Percentiles rank a stretch among this genome's conserved stretches.
Evolutionary conservation across 1,140 invertebrate genomes (phyloP).

Genomic region (Popillia japonica): DNA sequence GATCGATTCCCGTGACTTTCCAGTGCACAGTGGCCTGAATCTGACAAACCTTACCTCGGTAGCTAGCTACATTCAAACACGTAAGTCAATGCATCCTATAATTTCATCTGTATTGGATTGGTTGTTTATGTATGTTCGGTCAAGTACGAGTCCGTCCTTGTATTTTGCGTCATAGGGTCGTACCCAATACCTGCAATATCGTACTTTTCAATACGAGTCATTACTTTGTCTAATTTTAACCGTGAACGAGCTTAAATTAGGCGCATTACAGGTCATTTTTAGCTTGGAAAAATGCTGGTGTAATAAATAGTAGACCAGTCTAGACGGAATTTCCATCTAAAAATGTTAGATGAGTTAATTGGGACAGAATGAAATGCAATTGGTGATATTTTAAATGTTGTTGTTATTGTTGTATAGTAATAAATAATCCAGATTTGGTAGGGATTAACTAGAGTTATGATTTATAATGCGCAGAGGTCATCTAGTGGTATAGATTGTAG

Average conservation of each 20-base stretch:
- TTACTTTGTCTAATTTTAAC: conserved; percentile 17
- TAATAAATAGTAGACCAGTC: too few relatives aligned
- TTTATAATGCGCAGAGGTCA: too few relatives aligned
- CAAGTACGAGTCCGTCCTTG: conserved; percentile 20
- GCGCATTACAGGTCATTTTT: background rate
- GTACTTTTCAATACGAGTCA: conserved; percentile 2
- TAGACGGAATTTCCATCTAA: too few relatives aligned
- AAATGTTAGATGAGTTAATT: too few relatives aligned
- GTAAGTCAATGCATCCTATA: conserved; percentile 38
- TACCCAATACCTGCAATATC: background rate
- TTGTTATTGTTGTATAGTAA: too few relatives aligned
- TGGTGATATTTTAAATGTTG: too few relatives aligned
- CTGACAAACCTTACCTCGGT: conserved; percentile 40
- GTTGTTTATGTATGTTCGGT: background rate
- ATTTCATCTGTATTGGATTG: background rate
- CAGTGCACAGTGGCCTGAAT: background rate
- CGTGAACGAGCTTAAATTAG: background rate
- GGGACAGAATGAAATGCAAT: too few relatives aligned
- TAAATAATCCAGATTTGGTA: too few relatives aligned
- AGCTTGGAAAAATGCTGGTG: background rate
- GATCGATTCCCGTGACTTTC: conserved; percentile 20
- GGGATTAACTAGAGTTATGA: too few relatives aligned
- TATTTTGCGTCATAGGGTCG: background rate
- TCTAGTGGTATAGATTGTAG: too few relatives aligned
- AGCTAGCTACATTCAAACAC: conserved; percentile 43